Base-by-base conservation (phyloP, 2,888 invertebrate species). In the Eutolmus rufibarbis region DNA sequence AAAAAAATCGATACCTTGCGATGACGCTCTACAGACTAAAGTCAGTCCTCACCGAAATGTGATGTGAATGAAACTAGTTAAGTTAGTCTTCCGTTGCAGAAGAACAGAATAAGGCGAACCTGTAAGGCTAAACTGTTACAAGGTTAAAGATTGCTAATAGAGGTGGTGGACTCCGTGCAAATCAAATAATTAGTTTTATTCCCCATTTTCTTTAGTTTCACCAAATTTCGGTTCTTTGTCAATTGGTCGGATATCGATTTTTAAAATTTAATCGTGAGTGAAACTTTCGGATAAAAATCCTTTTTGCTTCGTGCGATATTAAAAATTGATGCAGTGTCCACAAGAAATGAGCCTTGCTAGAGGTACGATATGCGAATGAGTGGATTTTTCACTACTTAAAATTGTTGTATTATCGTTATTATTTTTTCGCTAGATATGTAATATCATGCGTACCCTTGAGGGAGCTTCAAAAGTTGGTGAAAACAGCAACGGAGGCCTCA, bases 401-500 rank as follows among this genome's bases (percentile, higher is more conserved):
- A 46, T 46, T 46, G 14, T 46, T 46, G 16, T 46, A 46, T 46
- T 46, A 16, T 16, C 12, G 12, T 16, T 46, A 46, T 16, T 46
- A 46, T 46, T 14, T 74, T 85, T 74, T 74, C 19, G 57, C 19
- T 12, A 85, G 85, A 85, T 28, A 74, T 85, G 40, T 85, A 85
- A 85, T 34, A 87, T 12, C 74, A 88, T 88, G 88, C 88, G 88
- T 85, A 74, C 74, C 23, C 43, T 85, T 81, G 88, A 87, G n/a
- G 86, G 77, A 86, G 28, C 56, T 37, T 14, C 86, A 56, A 77
- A 56, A 56, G 56, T 34, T 56, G 56, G 56, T 74, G 82, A 23
- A 57, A 89, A 77, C 89, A 90, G 88, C 89, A 89, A 89, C 88
- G 82, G 89, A 88, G 89, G 86, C 89, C 89, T 88, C 89, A 90